These are phyloP conservation scores for Chirona hameri DNA, from an alignment of 2,888 invertebrate genomes.

Conservation along the genomic window DNA sequence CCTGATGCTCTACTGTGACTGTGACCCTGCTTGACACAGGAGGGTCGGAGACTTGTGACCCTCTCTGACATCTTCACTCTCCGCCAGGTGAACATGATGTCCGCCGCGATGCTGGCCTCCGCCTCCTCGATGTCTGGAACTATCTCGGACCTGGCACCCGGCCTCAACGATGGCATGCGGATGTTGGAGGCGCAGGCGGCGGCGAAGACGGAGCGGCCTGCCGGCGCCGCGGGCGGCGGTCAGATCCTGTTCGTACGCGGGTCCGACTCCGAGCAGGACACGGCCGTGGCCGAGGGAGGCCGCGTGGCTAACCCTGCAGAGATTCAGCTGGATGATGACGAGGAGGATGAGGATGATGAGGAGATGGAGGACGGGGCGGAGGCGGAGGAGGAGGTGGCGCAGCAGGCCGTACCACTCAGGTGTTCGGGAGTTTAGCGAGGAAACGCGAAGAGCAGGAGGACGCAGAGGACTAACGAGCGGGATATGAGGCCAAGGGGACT, in stretches of 20 bases:
- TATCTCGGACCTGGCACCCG: constrained; percentile 67
- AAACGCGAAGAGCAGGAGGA: constrained; percentile 44
- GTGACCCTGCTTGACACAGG: too few species aligned
- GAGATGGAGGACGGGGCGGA: constrained; percentile 54
- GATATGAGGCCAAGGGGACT: too few species aligned
- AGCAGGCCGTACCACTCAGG: constrained; percentile 79
- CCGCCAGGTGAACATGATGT: constrained; percentile 85
- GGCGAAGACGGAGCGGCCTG: constrained; percentile 39
- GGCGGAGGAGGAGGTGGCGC: constrained; percentile 58
- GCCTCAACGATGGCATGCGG: constrained; percentile 80
- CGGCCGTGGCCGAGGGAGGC: constrained; percentile 55
- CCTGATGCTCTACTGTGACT: too few species aligned
- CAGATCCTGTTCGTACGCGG: constrained; percentile 53
- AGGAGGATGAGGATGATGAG: constrained; percentile 52
- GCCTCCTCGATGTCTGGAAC: constrained; percentile 63
- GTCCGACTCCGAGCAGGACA: constrained; percentile 68
- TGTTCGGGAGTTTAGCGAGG: constrained; percentile 75
- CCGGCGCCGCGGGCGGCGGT: constrained; percentile 44
- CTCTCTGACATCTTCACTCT: too few species aligned
- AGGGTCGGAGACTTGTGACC: too few species aligned
- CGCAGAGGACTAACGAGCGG: too few species aligned
- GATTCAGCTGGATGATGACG: constrained; percentile 75
- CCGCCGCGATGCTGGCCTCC: constrained; percentile 85
- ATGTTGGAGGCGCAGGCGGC: constrained; percentile 64
- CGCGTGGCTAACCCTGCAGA: constrained; percentile 82